These are phyloP conservation scores for Erythrocercus mccallii DNA, from an alignment of 2,113 vertebrate species.

Conservation along the genomic window DNA sequence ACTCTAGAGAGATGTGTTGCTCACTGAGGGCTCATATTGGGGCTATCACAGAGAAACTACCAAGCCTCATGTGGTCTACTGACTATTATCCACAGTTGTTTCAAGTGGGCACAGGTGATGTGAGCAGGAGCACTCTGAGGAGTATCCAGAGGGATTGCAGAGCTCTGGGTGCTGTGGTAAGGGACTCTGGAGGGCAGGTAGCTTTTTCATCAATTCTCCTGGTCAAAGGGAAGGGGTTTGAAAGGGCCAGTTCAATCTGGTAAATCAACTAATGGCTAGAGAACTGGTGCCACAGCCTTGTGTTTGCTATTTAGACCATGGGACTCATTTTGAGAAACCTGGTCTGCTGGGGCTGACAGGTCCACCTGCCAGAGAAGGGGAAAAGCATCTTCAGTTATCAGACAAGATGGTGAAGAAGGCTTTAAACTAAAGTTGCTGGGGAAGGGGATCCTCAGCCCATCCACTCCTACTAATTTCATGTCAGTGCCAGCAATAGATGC, in stretches of 20 bases:
- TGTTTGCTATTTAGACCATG: not conserved
- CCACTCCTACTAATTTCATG: not conserved
- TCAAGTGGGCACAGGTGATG: not conserved
- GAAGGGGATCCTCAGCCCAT: not conserved
- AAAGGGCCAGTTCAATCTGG: not conserved
- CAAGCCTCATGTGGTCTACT: fast-evolving
- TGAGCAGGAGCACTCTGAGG: not conserved
- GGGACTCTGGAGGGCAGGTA: not conserved
- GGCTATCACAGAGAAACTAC: not conserved
- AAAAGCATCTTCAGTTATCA: not conserved
- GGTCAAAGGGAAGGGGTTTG: not conserved
- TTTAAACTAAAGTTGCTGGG: not conserved
- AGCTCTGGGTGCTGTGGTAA: not conserved
- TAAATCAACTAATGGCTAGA: not conserved
- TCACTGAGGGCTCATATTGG: not conserved
- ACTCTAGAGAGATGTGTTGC: not conserved
- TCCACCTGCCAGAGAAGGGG: not conserved
- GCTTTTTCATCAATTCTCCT: not conserved
- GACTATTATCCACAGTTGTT: not conserved
- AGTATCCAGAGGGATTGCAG: not conserved
- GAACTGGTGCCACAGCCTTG: not conserved
- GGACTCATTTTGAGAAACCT: not conserved
- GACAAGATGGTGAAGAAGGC: not conserved
- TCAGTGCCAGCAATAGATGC: not conserved
- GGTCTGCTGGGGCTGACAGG: not conserved